Base-by-base conservation (phyloP, 2,113 vertebrate species). In the Onychorhynchus coronatus region DNA sequence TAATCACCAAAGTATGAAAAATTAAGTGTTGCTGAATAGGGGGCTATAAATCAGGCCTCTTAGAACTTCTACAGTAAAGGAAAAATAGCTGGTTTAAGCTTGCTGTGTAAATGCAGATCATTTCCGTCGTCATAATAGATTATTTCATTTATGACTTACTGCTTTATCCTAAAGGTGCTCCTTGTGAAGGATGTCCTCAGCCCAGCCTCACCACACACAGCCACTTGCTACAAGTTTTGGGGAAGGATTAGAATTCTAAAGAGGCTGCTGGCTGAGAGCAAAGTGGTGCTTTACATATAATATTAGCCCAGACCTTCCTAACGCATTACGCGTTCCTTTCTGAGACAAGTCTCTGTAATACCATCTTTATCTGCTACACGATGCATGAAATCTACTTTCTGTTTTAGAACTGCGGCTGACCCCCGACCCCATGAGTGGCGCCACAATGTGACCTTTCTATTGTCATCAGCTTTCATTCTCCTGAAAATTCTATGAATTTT, bases 401-500 rank as follows among this genome's bases (percentile, higher is more conserved):
- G 98, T 98, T 99, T 98, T 97, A 98, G 98, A 99, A 98, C 98
- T 98, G 98, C 98, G 41, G 90, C 72, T 98, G 97, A 98, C 99
- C 99, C 97, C 94, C 97, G 98, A 99, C 99, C 99, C 98, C 94
- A 91, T 89, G 80, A 97, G 97, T 99, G 98, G 98, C 97, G 98
- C 99, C 98, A 98, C 99, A 99, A 98, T 99, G 99, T 99, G 99
- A 99, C 99, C 99, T 98, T 98, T 98, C 98, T 98, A 97, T 98
- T 98, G 98, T 99, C 99, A 99, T 99, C 98, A 97, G 99, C 99
- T 99, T 98, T 98, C 98, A 98, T 98, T 97, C 98, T 98, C 98
- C 97, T 98, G 98, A 98, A 99, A 99, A 99, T 99, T 99, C 99
- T 98, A 99, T 99, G 99, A 99, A 99, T 99, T 99, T 99, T 99